Percentiles rank a stretch among this genome's conserved stretches.
phyloP scores from a whole-genome alignment of 2,888 invertebrate genomes.

The Frankliniella fusca region DNA sequence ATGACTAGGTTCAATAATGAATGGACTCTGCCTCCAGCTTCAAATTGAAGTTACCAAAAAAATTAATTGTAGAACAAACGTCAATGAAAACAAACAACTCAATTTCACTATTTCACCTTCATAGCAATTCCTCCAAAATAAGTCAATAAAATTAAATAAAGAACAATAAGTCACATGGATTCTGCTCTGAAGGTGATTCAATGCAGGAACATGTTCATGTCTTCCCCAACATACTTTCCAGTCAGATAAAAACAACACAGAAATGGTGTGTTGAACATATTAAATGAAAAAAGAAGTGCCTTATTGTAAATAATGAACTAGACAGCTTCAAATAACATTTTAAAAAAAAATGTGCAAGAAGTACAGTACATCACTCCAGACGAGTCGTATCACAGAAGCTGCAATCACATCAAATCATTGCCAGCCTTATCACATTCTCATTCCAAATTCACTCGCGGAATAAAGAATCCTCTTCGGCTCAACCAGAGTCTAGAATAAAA shows the following conservation, averaged over 20 bases:
- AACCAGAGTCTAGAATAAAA: conserved; percentile 65
- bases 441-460: conserved; percentile 39
- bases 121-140: not conserved
- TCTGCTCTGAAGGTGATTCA: not conserved
- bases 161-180: not conserved
- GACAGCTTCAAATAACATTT: not conserved
- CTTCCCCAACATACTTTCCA: not conserved
- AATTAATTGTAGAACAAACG: not conserved
- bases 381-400: conserved; percentile 9
- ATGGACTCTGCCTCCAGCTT: not conserved
- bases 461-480: conserved; percentile 46
- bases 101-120: not conserved
- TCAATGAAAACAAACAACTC: not conserved
- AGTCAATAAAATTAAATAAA: not conserved
- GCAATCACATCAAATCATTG: conserved; percentile 3
- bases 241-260: conserved; percentile 8
- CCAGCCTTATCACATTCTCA: conserved; percentile 29
- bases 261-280: not conserved
- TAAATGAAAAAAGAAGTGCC: conserved; percentile 12
- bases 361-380: conserved; percentile 22
- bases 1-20: conserved; percentile 6
- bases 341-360: conserved; percentile 19
- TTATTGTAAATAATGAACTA: not conserved
- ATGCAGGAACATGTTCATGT: not conserved
- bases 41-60: not conserved